phyloP scores from a whole-genome alignment of 2,797 vertebrate genomes.

The Sebastes kiyomatsui region DNA sequence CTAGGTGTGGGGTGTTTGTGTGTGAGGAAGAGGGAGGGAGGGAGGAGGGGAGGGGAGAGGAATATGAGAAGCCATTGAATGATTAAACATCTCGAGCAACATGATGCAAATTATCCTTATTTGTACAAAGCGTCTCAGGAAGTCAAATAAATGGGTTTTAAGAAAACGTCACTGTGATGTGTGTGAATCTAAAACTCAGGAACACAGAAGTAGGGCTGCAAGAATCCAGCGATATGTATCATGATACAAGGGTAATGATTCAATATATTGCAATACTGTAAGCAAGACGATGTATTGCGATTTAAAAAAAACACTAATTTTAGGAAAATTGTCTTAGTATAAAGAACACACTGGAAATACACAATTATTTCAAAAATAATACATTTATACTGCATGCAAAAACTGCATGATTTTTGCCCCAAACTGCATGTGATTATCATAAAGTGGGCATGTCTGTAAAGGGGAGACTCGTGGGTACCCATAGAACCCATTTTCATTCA shows the following conservation, averaged over 20 bases:
- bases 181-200: not conserved
- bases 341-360: no score
- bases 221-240: no score
- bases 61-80: conserved; percentile 57
- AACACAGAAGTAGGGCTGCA: not conserved
- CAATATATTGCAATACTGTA: no score
- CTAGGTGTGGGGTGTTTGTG: conserved; percentile 60
- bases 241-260: accelerated
- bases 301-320: no score
- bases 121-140: conserved; percentile 9
- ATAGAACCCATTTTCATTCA: no score
- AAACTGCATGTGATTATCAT: no score
- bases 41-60: not conserved
- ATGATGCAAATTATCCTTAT: conserved; percentile 58
- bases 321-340: no score
- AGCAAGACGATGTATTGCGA: accelerated
- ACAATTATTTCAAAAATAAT: no score
- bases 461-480: no score
- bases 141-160: not conserved
- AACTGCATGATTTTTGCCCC: no score
- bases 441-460: no score
- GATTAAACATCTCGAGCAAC: conserved; percentile 65
- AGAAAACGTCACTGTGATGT: not conserved
- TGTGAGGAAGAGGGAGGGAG: conserved; percentile 29
- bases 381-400: no score